Evolutionary conservation across 2,888 invertebrate genomes (phyloP), one percentile per base, ranked within the genome.

Genomic region (Rhodophaea formosa): DNA sequence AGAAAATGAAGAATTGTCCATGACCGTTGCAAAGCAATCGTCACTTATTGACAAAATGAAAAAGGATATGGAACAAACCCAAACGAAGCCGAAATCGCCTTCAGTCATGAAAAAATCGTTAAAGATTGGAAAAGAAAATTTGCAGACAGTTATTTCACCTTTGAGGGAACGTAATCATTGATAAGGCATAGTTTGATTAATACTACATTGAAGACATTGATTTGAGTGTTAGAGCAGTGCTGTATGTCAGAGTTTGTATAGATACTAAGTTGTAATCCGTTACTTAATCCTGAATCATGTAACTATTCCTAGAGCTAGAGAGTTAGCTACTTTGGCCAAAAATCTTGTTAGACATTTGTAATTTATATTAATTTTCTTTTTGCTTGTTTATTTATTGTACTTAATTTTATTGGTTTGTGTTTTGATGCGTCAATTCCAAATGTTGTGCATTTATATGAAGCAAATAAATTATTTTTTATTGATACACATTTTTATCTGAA

Each of bases 101-200:
- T 84, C 86, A 1, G 71, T 86, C 10, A 69, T 82, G 39, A 74
- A 88, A 8, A 91, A 91, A 69, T 61, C 80, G 0, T 75, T 79
- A 14, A 90, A 89, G 74, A 74, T 89, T 46, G 90, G 91, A 56
- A 91, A 91, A 71, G 91, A 91, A 70, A 91, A 91, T 66, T 60
- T 86, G 42, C 86, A 79, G 60, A 70, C 78, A 7, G 75, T 81
- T 39, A 72, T 90, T n/a, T 90, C 91, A n/a, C 91, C 91, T 0
- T 64, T 91, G 17, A 75, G 91, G 43, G 91, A 91, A 69, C 80
- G 91, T 52, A 91, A 91, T 70, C 83, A 88, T 70, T 84, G 59
- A 74, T 32, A 32, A 32, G 7, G 32, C 32, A 32, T 32, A 23
- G 23, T 2, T 23, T 23, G n/a, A n/a, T n/a, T n/a, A n/a, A n/a